Base-by-base conservation (phyloP, 2,113 vertebrate genomes). In the Nerophis lumbriciformis region DNA sequence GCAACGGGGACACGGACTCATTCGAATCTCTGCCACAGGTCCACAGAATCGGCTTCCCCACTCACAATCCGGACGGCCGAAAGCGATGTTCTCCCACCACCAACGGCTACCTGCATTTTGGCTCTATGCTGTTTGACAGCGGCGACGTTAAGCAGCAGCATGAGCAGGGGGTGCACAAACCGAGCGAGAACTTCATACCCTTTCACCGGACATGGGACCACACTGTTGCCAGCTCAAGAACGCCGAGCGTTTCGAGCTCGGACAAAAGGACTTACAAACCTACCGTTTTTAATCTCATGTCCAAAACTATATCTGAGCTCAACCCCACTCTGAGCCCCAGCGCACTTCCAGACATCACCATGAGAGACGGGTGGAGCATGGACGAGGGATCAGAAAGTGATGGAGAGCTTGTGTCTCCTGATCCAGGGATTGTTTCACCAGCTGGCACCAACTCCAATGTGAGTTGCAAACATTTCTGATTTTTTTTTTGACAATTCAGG, bases 91-190 rank as follows among this genome's bases (percentile, higher is more conserved):
- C 87, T 3, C 79, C 88, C 48, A 81, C 89, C 60, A 72, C 86
- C 1, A 90, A 89, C 11, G 89, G 88, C 21, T 87, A 77, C 77
- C 74, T 92, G 79, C 90, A 91, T 88, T 92, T 91, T 55, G 89
- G 82, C 65, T 90, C 90, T 10, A 88, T 79, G 2, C 78, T 91
- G 71, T 91, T 91, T 61, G 89, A 89, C 79, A 87, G 82, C 59
- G 77, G 81, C 16, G 87, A 88, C 60, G 58, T 78, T 14, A 88
- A 88, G 56, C 88, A 84, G 48, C 76, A 74, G 36, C 59, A 83
- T 39, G 54, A 53, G 7, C 47, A 60, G 2, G 51, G 70, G 1
- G 39, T 61, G 1, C 81, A 82, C 37, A 76, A 70, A 10, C 58
- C 82, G 3, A 59, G 16, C 0, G 49, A 79, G 36, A 81, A 86